phyloP scores from a whole-genome alignment of 2,113 vertebrate genomes.

The Pogona vitticeps region DNA sequence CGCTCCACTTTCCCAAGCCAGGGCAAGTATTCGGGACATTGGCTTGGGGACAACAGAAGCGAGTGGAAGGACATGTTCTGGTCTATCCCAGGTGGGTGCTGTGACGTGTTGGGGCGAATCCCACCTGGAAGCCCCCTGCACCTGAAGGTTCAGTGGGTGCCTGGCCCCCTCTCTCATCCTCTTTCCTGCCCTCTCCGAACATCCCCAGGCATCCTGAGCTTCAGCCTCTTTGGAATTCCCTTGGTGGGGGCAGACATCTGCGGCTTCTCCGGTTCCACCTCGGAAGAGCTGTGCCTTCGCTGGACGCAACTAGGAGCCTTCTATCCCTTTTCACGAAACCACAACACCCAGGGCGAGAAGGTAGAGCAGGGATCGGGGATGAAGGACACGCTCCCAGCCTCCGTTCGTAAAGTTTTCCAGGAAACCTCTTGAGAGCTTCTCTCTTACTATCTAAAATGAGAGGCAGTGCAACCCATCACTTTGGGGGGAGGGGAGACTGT shows the following conservation, averaged over 20 bases:
- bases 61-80: slow-evolving; percentile 86
- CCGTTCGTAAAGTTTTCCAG: neutral
- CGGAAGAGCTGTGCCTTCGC: slow-evolving; percentile 86
- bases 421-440: neutral
- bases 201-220: slow-evolving; percentile 83
- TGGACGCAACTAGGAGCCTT: slow-evolving; percentile 90
- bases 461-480: neutral
- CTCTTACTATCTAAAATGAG: neutral
- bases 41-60: slow-evolving; percentile 89
- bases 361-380: slow-evolving; percentile 37
- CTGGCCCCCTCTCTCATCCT: neutral
- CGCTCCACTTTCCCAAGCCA: slow-evolving; percentile 91
- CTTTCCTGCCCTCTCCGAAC: neutral
- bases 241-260: slow-evolving; percentile 87
- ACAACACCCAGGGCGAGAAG: slow-evolving; percentile 78
- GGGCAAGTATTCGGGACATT: slow-evolving; percentile 87
- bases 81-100: slow-evolving; percentile 81
- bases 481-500: too few relatives aligned
- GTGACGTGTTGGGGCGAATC: neutral
- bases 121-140: neutral
- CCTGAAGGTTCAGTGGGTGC: neutral
- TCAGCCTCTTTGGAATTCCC: slow-evolving; percentile 86
- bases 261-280: slow-evolving; percentile 80
- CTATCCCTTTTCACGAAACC: slow-evolving; percentile 90
- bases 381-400: neutral